phyloP scores from a whole-genome alignment of 2,113 vertebrate genomes.

The Petaurus breviceps region DNA sequence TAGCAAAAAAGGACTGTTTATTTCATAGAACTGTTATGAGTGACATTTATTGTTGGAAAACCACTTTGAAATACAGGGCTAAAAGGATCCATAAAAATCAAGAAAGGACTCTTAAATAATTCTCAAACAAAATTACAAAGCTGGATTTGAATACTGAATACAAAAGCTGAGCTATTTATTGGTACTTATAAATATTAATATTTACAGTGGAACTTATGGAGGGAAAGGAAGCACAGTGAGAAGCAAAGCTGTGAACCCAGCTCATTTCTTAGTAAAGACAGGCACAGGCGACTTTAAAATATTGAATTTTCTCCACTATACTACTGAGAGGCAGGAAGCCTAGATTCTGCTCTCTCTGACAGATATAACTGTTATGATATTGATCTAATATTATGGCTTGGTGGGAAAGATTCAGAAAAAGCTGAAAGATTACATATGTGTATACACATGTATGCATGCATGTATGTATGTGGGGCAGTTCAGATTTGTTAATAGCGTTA shows the following conservation, averaged over 20 bases:
- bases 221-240: background rate
- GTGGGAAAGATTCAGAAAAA: background rate
- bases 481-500: background rate
- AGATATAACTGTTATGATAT: background rate
- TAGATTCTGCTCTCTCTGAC: background rate
- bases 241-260: rapidly evolving
- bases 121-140: background rate
- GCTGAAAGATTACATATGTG: background rate
- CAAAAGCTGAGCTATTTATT: background rate
- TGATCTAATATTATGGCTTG: background rate
- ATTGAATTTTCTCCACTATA: background rate
- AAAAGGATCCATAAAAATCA: background rate
- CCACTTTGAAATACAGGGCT: background rate
- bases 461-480: background rate
- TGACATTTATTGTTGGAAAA: background rate
- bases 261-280: background rate
- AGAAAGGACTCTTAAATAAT: background rate
- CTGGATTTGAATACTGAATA: background rate
- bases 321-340: background rate
- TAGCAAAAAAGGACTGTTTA: background rate
- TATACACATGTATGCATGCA: too few relatives aligned
- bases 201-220: background rate
- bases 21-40: background rate
- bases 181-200: background rate
- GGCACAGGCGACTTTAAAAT: too few relatives aligned